Evolutionary conservation across 2,888 invertebrate genomes (phyloP).

Genomic region (Tenodera sinensis): DNA sequence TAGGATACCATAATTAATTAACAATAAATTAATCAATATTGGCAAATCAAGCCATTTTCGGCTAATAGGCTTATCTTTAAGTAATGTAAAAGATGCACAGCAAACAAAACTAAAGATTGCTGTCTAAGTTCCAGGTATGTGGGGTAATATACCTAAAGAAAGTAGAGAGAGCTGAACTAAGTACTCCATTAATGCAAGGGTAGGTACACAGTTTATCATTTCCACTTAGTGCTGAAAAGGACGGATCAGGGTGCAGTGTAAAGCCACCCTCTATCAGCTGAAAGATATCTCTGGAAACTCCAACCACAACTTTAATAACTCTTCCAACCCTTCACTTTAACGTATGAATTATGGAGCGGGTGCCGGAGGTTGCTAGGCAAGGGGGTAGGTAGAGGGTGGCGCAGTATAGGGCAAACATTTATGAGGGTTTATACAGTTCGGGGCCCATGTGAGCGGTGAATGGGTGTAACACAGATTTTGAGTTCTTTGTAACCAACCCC

Average conservation of each 20-base stretch:
- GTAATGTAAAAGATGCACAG: too few species aligned
- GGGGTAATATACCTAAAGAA: too few species aligned
- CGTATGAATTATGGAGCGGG: conserved; percentile 19
- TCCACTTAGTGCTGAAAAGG: not conserved
- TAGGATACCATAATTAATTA: too few species aligned
- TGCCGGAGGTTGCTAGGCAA: conserved; percentile 2
- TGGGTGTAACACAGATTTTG: not conserved
- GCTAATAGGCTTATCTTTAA: too few species aligned
- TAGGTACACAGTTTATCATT: not conserved
- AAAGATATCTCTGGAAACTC: not conserved
- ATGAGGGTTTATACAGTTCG: conserved; percentile 11
- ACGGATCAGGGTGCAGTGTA: not conserved
- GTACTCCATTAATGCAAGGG: not conserved
- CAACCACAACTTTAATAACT: conserved; percentile 21
- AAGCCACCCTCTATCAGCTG: not conserved
- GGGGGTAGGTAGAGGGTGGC: conserved; percentile 1
- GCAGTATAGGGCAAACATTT: conserved; percentile 18
- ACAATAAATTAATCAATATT: too few species aligned
- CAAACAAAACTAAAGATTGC: too few species aligned
- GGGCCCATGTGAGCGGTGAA: not conserved
- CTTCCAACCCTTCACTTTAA: conserved; percentile 23
- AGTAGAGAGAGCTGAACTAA: too few species aligned
- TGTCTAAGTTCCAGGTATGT: too few species aligned
- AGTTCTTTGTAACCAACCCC: not conserved
- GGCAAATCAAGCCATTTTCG: too few species aligned